phyloP scores from a whole-genome alignment of 1,140 invertebrate genomes.

The Bradysia coprophila region DNA sequence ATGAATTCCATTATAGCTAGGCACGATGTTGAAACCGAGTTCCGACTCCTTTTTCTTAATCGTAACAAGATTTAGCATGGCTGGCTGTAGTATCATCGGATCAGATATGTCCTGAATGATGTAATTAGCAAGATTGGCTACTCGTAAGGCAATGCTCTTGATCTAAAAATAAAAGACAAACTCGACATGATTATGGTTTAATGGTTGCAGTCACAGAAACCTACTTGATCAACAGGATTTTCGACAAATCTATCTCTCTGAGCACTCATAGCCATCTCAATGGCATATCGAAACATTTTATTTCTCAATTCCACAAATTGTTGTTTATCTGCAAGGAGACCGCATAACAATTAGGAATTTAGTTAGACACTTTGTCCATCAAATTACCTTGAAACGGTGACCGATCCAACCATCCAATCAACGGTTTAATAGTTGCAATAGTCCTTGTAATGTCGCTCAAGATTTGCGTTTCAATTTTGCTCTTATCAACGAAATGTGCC shows the following conservation, averaged over 20 bases:
- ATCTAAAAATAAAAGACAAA: conserved; percentile 25
- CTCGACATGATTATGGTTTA: too few relatives aligned
- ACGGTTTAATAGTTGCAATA: conserved; percentile 62
- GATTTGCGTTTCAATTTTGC: conserved; percentile 58
- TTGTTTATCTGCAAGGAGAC: conserved; percentile 7
- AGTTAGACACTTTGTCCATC: too few relatives aligned
- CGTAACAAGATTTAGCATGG: conserved; percentile 66
- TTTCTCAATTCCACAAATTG: conserved; percentile 19
- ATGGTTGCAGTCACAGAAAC: too few relatives aligned
- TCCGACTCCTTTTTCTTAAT: conserved; percentile 64
- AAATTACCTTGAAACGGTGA: conserved; percentile 24
- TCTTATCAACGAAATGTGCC: conserved; percentile 34
- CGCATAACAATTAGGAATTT: too few relatives aligned
- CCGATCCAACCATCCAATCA: conserved; percentile 75
- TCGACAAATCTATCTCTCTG: conserved; percentile 75
- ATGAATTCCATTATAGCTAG: conserved; percentile 70
- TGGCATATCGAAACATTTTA: conserved; percentile 52
- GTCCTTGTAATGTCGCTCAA: conserved; percentile 68
- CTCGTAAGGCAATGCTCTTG: conserved; percentile 41
- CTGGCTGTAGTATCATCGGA: conserved; percentile 74
- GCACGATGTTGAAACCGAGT: conserved; percentile 67
- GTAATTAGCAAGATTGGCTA: conserved; percentile 63
- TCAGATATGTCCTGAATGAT: conserved; percentile 75
- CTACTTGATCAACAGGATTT: conserved; percentile 39
- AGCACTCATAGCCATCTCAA: conserved; percentile 73